Percentiles rank a stretch among this genome's conserved stretches.
phyloP scores from a whole-genome alignment of 2,797 vertebrate genomes.

The Myiothlypis coronata region DNA sequence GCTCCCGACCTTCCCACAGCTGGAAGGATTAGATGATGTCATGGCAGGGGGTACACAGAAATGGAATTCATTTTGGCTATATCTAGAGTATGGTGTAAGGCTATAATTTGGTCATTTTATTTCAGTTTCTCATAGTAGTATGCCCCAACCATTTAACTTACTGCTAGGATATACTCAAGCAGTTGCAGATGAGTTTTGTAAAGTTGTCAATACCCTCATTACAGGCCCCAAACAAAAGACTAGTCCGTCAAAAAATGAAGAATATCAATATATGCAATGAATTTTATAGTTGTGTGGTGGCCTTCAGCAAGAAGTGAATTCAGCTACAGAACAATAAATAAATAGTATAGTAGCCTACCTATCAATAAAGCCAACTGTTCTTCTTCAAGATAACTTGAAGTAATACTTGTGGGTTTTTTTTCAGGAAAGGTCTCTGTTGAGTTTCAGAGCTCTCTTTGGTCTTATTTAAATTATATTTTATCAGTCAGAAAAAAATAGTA shows the following conservation, averaged over 20 bases:
- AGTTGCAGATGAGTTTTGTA: not conserved
- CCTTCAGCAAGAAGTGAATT: not conserved
- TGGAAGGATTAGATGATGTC: not conserved
- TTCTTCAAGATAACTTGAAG: constrained; percentile 16
- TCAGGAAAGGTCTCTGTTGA: constrained; percentile 2
- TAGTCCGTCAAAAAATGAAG: not conserved
- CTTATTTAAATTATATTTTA: constrained; percentile 71
- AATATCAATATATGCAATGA: not conserved
- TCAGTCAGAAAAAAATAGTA: constrained; percentile 76
- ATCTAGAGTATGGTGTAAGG: not conserved
- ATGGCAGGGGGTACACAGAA: not conserved
- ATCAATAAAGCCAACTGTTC: not conserved
- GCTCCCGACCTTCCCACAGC: not conserved
- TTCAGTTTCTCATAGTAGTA: not conserved
- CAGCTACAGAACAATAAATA: not conserved
- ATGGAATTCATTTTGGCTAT: not conserved
- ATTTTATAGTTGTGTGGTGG: not conserved
- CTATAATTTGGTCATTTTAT: not conserved
- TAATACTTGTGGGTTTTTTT: constrained; percentile 18
- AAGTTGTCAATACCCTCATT: not conserved
- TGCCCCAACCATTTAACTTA: not conserved
- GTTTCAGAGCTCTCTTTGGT: constrained; percentile 66
- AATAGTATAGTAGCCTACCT: not conserved
- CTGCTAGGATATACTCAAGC: not conserved
- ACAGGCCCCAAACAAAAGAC: not conserved